Evolutionary conservation across 1,140 invertebrate species (phyloP), one percentile per base, ranked within the genome.

Genomic region (Drosophila sproati): DNA sequence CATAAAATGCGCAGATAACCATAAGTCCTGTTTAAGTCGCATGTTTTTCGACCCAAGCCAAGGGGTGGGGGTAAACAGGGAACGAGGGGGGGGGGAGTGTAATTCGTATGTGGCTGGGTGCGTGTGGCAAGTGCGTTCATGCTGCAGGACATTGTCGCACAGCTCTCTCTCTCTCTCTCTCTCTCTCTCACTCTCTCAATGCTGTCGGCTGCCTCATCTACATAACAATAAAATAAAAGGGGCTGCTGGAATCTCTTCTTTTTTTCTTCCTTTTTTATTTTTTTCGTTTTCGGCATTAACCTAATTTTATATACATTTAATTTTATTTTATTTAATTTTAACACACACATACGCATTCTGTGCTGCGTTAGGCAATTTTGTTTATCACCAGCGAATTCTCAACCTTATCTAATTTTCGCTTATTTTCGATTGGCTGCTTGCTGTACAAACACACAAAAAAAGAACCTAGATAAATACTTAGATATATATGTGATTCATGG

Each of bases 1-100:
- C 89, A 91, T 91, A 91, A 91, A 91, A 91, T 89, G 85, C 85
- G 79, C 72, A 91, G 89, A 91, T 91, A 91, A 91, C 89, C 82
- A 91, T 91, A 91, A 91, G 89, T 91, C 89, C 89, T 91, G 81
- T 74, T 91, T 91, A 91, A 89, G 89, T 82, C 82, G 70, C 76
- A 74, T 83, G 72, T 85, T 80, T 63, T 68, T 74, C 74, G 47
- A 62, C 34, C 55, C 78, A 50, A 29, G 37, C 35, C 34, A 8
- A 4, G 20, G 48, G 31, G 32, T 35, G 12, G 20, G 20, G 20
- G 20, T 20, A 20, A 20, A 20, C 20, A 29, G 29, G 35, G 60
- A 51, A 35, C 29, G 8, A 3, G 47, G 5, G n/a, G 10, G 29
- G 29, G 6, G 31, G 7, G 28, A 8, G 41, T 67, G 47, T 52